A percentile compares a stretch with the other conserved stretches of the same genome.
Conservation (phyloP, 2,888 invertebrate species). For the Zeuzera pyrina region DNA sequence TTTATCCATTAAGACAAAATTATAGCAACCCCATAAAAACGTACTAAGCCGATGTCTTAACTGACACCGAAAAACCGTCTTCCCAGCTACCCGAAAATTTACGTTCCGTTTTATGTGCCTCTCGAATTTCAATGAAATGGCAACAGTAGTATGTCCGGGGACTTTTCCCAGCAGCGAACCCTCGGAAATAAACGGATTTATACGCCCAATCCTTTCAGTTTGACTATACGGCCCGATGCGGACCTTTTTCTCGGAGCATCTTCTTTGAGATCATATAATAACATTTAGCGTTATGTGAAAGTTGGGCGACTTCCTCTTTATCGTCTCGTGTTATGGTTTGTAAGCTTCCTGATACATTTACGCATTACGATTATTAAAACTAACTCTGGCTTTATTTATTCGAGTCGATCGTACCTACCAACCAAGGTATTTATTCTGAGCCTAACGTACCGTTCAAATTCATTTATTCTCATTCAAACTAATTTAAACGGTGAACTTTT, state of each 20-base stretch:
- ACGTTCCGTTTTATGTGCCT: conserved; percentile 45
- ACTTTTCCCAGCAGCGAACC: neutral
- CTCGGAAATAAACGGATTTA: conserved; percentile 33
- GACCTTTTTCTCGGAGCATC: conserved; percentile 25
- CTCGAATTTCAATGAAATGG: conserved; percentile 53
- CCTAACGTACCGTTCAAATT: no score
- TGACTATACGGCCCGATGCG: conserved; percentile 24
- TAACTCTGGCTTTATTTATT: no score
- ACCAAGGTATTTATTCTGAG: no score
- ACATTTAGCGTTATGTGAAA: conserved; percentile 24
- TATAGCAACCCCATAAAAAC: conserved; percentile 33
- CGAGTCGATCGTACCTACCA: no score
- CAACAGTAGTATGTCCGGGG: no score
- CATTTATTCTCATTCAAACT: no score
- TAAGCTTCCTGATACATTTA: no score
- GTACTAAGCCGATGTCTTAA: conserved; percentile 39
- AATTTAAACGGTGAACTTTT: no score
- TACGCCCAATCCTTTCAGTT: conserved; percentile 31
- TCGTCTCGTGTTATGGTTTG: no score
- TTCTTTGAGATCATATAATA: conserved; percentile 20
- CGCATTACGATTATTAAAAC: no score
- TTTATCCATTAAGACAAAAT: no score
- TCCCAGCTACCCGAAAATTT: conserved; percentile 38
- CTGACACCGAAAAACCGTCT: conserved; percentile 13
- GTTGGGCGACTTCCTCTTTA: no score